phyloP scores from a whole-genome alignment of 2,113 vertebrate species.

The Pygoscelis antarcticus region DNA sequence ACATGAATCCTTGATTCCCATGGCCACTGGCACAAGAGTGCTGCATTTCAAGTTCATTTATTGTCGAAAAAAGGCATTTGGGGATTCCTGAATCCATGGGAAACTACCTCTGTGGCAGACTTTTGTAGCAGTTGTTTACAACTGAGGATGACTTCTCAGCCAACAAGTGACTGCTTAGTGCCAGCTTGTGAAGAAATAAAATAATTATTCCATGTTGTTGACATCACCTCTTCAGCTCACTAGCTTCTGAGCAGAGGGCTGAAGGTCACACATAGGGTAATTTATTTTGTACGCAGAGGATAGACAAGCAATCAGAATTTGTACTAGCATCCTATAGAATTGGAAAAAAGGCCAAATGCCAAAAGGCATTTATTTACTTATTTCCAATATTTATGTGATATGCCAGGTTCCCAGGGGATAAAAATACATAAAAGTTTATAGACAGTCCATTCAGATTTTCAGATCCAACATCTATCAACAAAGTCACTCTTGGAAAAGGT shows the following conservation, averaged over 20 bases:
- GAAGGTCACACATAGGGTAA: neutral
- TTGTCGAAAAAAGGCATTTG: neutral
- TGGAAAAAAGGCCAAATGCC: neutral
- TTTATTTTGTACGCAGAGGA: neutral
- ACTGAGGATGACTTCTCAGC: neutral
- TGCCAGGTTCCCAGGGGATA: neutral
- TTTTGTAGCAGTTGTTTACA: neutral
- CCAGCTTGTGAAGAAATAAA: neutral
- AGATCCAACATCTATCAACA: neutral
- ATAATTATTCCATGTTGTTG: neutral
- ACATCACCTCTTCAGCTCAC: neutral
- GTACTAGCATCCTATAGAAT: neutral
- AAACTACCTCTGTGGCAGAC: neutral
- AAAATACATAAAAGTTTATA: neutral
- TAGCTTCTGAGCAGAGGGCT: neutral
- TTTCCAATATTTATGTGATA: neutral
- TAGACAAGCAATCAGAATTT: neutral
- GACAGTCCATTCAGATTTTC: neutral
- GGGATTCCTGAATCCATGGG: neutral
- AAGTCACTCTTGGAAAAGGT: neutral
- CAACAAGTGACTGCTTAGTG: neutral
- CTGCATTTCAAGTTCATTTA: neutral
- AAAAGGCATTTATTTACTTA: neutral
- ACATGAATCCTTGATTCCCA: neutral
- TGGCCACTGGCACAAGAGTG: neutral